phyloP scores from a whole-genome alignment of 30 jellyfish, hydroid and myxozoan genomes.

The Aurelia aurita complex sp. Pacific region DNA sequence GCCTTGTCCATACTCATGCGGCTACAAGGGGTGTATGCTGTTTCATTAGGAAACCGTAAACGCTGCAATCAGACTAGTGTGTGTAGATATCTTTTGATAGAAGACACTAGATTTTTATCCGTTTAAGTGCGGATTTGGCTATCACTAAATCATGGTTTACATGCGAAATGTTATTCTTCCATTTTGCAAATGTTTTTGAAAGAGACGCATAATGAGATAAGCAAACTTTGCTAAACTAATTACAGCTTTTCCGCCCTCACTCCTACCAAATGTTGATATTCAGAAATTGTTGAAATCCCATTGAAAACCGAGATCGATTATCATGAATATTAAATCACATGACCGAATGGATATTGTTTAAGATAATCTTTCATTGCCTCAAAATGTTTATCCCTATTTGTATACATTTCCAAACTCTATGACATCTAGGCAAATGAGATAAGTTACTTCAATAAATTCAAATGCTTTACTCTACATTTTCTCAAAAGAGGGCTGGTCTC shows the following conservation, averaged over 20 bases:
- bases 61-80: constrained; percentile 59
- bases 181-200: constrained; percentile 54
- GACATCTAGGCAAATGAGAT: constrained; percentile 35
- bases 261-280: constrained; percentile 48
- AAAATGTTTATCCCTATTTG: constrained; percentile 47
- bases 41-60: constrained; percentile 54
- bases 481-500: constrained; percentile 37
- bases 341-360: constrained; percentile 56
- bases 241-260: constrained; percentile 60
- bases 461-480: neutral
- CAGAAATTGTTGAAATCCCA: constrained; percentile 54
- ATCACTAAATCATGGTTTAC: constrained; percentile 47
- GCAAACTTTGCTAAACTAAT: constrained; percentile 60
- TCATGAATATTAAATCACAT: constrained; percentile 50
- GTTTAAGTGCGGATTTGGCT: constrained; percentile 56
- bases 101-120: constrained; percentile 52
- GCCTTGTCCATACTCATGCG: constrained; percentile 30
- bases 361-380: constrained; percentile 34
- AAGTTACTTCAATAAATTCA: constrained; percentile 31
- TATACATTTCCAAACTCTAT: constrained; percentile 52
- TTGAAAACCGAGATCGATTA: constrained; percentile 56
- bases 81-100: constrained; percentile 35
- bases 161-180: constrained; percentile 54
- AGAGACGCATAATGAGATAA: constrained; percentile 57
- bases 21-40: constrained; percentile 56